Base-by-base conservation (phyloP, 2,113 vertebrate species). In the Dolichallabes microphthalmus region DNA sequence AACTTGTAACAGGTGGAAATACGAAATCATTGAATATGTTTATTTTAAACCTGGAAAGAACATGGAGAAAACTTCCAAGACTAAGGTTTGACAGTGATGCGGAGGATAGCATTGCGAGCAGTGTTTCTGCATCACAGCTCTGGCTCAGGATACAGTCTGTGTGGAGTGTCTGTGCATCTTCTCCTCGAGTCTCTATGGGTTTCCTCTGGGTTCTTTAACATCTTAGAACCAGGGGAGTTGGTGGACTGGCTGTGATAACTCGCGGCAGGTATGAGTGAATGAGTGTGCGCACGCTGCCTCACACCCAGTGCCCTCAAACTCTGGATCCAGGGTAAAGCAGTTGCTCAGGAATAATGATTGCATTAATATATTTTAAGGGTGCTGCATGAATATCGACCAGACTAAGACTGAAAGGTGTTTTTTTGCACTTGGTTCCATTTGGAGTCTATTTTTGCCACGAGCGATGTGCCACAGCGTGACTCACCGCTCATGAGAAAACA, bases 361-460 rank as follows among this genome's bases (percentile, higher is more conserved):
- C n/a, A 55, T 77, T 10, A 19, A 57, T 30, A 19, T 19, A 30
- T 30, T 45, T 45, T 27, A 77, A 55, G 15, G 15, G n/a, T n/a
- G 25, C 50, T 53, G 25, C 39, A 8, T 77, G n/a, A 57, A 27
- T 52, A 77, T 53, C n/a, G 45, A 53, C 45, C 22, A 27, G 50
- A 52, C 71, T 6, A 22, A n/a, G 71, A n/a, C 45, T 27, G 45
- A 15, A 75, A 53, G 50, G 45, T 13, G 13, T 53, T 27, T 68
- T 68, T 66, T 66, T 52, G 39, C 71, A 74, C 39, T 52, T n/a
- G 11, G 22, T 50, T 74, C 19, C 3, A n/a, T 45, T 50, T 74
- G 39, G 39, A n/a, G 22, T 74, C 22, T 74, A 50, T 74, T 74
- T 74, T 74, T 74, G 71, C 71, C 69, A 73, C 3, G 35, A 45